phyloP scores from a whole-genome alignment of 2,888 invertebrate genomes.

The Lepas anatifera region DNA sequence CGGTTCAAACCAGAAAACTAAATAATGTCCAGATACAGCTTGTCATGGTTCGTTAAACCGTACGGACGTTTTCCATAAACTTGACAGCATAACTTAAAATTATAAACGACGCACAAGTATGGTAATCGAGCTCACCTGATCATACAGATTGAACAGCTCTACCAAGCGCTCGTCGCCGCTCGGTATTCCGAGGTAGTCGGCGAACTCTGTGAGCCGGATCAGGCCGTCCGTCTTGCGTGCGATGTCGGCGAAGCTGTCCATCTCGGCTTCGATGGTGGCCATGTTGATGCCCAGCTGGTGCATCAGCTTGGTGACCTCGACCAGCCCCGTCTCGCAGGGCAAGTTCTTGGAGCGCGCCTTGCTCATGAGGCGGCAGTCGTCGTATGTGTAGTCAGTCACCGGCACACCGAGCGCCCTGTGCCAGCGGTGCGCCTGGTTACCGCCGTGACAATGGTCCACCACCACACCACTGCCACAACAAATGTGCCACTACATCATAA shows the following conservation, averaged over 20 bases:
- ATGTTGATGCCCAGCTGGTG: constrained; percentile 59
- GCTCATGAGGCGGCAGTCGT: constrained; percentile 69
- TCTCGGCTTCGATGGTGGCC: constrained; percentile 56
- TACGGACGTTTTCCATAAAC: too few species aligned
- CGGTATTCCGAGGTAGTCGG: constrained; percentile 48
- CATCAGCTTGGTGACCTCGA: constrained; percentile 68
- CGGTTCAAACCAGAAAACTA: too few species aligned
- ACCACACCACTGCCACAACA: too few species aligned
- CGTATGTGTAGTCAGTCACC: constrained; percentile 79
- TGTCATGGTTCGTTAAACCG: too few species aligned
- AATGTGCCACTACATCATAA: too few species aligned
- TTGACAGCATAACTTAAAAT: too few species aligned
- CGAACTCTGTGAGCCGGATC: constrained; percentile 43
- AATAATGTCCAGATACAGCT: too few species aligned
- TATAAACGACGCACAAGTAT: too few species aligned
- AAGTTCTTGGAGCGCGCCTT: constrained; percentile 29
- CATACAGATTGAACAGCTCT: constrained; percentile 20
- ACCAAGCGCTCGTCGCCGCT: constrained; percentile 40
- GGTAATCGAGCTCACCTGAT: constrained; percentile 21
- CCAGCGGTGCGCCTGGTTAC: too few species aligned
- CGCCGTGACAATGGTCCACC: too few species aligned
- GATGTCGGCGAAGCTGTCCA: constrained; percentile 9
- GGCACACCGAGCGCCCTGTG: constrained; percentile 67
- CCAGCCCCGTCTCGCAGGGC: constrained; percentile 56
- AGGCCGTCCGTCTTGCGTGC: constrained; percentile 26